These are phyloP conservation scores for Heliconius hermathena DNA, from an alignment of 1,140 invertebrate genomes.

Conservation along the genomic window DNA sequence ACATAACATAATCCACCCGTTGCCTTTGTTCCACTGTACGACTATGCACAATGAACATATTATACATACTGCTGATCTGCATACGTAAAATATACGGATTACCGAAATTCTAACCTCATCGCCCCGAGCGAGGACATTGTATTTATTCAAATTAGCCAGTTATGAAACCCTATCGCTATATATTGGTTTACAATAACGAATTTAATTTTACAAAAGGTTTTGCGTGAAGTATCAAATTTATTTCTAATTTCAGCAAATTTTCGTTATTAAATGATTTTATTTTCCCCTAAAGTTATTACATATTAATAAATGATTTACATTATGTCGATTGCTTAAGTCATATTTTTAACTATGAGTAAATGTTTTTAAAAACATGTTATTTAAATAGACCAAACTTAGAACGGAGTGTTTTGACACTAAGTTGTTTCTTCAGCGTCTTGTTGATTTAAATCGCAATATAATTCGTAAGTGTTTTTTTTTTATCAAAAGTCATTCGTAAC, in stretches of 20 bases:
- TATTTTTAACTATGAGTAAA: background rate
- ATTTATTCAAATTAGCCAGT: conserved; percentile 8
- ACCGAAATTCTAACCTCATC: conserved; percentile 10
- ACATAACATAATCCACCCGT: background rate
- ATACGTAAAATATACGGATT: conserved; percentile 14
- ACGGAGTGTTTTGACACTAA: too few relatives aligned
- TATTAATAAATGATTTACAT: too few relatives aligned
- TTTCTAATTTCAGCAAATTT: background rate
- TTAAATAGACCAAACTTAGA: background rate
- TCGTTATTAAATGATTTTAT: background rate
- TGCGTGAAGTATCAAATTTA: background rate
- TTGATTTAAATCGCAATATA: too few relatives aligned
- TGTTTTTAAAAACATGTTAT: background rate
- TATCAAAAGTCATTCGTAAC: too few relatives aligned
- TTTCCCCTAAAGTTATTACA: too few relatives aligned
- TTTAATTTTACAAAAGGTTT: conserved; percentile 3
- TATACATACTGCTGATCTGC: conserved; percentile 4
- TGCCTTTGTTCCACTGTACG: background rate
- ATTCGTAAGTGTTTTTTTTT: too few relatives aligned
- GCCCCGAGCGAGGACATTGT: conserved; percentile 13
- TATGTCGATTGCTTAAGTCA: too few relatives aligned
- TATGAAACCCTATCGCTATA: background rate
- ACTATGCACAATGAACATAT: background rate
- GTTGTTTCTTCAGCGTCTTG: too few relatives aligned
- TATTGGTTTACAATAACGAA: conserved; percentile 14